Evolutionary conservation across 2,888 invertebrate genomes (phyloP), one percentile per base, ranked within the genome.

Genomic region (Galeruca laticollis): DNA sequence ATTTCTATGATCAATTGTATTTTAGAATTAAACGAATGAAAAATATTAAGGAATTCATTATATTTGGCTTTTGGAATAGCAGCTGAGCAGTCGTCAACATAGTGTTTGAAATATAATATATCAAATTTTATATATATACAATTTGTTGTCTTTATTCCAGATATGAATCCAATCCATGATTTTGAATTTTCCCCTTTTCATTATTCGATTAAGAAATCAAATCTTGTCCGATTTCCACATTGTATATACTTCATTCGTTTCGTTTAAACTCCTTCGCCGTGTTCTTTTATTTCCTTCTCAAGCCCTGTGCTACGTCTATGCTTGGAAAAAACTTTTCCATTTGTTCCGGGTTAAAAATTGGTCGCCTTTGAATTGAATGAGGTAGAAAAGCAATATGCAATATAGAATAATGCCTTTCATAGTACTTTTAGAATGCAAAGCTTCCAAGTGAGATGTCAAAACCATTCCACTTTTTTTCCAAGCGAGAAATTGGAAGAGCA

Each of bases 321-420:
- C 51, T 18, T 9, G 6, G 11, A 31, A 8, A 31, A 56, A 56
- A 33, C n/a, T 56, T 56, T 33, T 33, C 33, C 56, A 33, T 56
- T 56, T 33, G 56, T 31, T 33, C 15, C 2, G 15, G 33, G 33
- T n/a, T 56, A 56, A 56, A 56, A 56, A 31, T n/a, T 33, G 5
- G 26, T 52, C 11, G n/a, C 15, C 31, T 13, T 15, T 56, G 31
- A 56, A 33, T 56, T 56, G n/a, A 15, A 56, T 56, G 15, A 31
- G 31, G 33, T 56, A 3, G 21, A 31, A 56, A 56, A 33, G 33
- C 33, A 33, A 15, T 56, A 56, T 33, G 56, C 56, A 56, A 56
- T 56, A 56, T 15, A 31, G 56, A 33, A 56, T 31, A 56, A 56
- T 56, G 56, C 56, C 33, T 56, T 9, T 54, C 15, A 54, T 33